These are phyloP conservation scores for Coregonus ussuriensis DNA, from an alignment of 2,797 vertebrate genomes.

Conservation along the genomic window DNA sequence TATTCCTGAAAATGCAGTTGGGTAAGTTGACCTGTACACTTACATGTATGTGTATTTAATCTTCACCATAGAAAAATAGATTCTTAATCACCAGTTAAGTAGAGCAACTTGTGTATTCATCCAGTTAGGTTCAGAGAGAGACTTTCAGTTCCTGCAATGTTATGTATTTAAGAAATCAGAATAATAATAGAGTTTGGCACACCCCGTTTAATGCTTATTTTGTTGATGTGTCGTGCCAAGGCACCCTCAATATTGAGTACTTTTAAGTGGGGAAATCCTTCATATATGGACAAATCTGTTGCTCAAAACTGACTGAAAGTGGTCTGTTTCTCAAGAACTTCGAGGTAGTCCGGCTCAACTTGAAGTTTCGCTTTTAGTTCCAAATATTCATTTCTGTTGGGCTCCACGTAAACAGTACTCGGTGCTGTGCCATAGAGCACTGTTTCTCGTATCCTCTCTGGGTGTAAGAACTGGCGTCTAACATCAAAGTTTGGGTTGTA, in stretches of 20 bases:
- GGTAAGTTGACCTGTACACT: constrained; percentile 80
- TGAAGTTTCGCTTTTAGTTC: constrained; percentile 99
- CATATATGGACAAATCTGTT: constrained; percentile 53
- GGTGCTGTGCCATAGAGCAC: constrained; percentile 93
- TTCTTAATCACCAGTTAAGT: constrained; percentile 77
- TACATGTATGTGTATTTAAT: constrained; percentile 74
- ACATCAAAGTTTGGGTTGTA: constrained; percentile 96
- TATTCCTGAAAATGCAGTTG: constrained; percentile 80
- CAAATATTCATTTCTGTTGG: constrained; percentile 96
- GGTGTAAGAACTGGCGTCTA: constrained; percentile 93
- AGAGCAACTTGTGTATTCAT: constrained; percentile 69
- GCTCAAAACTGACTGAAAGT: constrained; percentile 98
- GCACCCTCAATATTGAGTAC: constrained; percentile 82
- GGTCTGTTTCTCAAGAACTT: constrained; percentile 99
- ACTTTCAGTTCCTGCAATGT: constrained; percentile 75
- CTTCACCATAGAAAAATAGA: constrained; percentile 83
- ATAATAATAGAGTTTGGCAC: constrained; percentile 82
- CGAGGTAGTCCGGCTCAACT: constrained; percentile 99
- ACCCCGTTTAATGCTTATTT: constrained; percentile 79
- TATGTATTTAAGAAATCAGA: constrained; percentile 76
- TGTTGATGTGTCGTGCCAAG: constrained; percentile 88
- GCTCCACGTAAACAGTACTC: constrained; percentile 96
- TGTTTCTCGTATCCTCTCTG: constrained; percentile 92
- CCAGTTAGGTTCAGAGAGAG: constrained; percentile 63
- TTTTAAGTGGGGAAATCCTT: constrained; percentile 61